Evolutionary conservation across 2,797 vertebrate genomes (phyloP), one percentile per base, ranked within the genome.

Genomic region (Halcyon leucocephala): DNA sequence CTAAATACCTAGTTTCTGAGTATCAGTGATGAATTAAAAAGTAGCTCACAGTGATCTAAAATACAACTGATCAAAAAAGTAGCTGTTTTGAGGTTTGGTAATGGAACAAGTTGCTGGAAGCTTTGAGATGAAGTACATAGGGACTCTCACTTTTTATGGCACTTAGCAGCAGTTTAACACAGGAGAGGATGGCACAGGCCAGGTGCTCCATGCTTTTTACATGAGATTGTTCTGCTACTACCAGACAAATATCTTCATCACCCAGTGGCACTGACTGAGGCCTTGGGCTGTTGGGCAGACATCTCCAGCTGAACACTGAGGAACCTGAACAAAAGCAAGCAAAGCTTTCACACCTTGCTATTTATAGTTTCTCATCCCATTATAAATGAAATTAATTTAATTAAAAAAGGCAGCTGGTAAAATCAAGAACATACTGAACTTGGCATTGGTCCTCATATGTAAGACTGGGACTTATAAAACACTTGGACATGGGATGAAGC

Each of bases 391-490:
- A 55, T 79, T 52, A 55, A 79, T 61, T 79, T 76, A 76, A 90
- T 86, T 95, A 2, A 1, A 89, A 80, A 84, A 77, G 65, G 83
- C 86, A 85, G 60, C 71, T 89, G 76, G 70, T 92, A 85, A 89
- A 91, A 80, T 37, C 58, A 77, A 89, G 86, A 91, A 89, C 73
- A 73, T 51, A 46, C 77, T 71, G 92, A 93, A 88, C 84, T 91
- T 91, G 93, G 73, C 84, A 67, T 54, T 1, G 0, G 12, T 69
- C 44, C 74, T 80, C 33, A 87, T 82, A 26, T 37, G 57, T 41
- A 72, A 69, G 82, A 62, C 85, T 95, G 85, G 69, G 91, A 76
- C 55, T 88, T 66, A 6, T 94, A 85, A 95, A 94, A 84, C 78
- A 16, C 71, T 92, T 90, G 93, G 94, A 87, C 12, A 12, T 0